Conservation (phyloP, 2,797 vertebrate species). For the Sebastes melanostomus region DNA sequence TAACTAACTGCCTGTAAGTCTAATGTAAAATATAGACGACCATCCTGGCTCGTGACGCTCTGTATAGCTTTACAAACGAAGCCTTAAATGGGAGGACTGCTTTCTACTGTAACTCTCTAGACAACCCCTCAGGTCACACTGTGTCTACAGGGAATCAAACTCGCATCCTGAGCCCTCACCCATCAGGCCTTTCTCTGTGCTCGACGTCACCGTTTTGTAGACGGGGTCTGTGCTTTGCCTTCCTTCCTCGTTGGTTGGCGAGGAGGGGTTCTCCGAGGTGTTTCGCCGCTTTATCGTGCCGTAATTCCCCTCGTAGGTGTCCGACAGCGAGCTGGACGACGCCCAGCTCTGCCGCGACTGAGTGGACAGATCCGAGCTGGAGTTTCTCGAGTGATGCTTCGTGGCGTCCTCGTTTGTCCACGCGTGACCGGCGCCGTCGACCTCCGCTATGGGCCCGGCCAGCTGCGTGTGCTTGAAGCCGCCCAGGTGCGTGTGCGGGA, state of each 20-base stretch:
- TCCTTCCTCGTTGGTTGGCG: slow-evolving; percentile 70
- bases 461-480: slow-evolving; percentile 86
- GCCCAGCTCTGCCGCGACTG: slow-evolving; percentile 91
- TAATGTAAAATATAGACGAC: background rate
- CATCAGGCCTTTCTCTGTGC: slow-evolving; percentile 96
- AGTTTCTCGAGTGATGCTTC: slow-evolving; percentile 80
- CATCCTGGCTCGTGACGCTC: background rate
- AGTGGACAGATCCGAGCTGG: slow-evolving; percentile 73
- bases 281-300: slow-evolving; percentile 89
- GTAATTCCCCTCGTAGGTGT: slow-evolving; percentile 89
- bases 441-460: slow-evolving; percentile 85
- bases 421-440: slow-evolving; percentile 75
- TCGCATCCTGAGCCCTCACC: slow-evolving; percentile 83
- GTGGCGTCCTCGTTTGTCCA: slow-evolving; percentile 36
- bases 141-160: slow-evolving; percentile 43
- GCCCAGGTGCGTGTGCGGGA: slow-evolving; percentile 72
- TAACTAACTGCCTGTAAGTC: background rate
- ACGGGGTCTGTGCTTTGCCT: slow-evolving; percentile 81
- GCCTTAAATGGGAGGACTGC: background rate
- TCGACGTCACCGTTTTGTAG: slow-evolving; percentile 96
- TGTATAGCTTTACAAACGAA: background rate
- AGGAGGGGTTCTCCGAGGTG: slow-evolving; percentile 79
- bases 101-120: background rate
- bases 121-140: background rate
- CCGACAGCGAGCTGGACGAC: slow-evolving; percentile 90